phyloP scores from a whole-genome alignment of 2,113 vertebrate species.

The Pleuronectes platessa region DNA sequence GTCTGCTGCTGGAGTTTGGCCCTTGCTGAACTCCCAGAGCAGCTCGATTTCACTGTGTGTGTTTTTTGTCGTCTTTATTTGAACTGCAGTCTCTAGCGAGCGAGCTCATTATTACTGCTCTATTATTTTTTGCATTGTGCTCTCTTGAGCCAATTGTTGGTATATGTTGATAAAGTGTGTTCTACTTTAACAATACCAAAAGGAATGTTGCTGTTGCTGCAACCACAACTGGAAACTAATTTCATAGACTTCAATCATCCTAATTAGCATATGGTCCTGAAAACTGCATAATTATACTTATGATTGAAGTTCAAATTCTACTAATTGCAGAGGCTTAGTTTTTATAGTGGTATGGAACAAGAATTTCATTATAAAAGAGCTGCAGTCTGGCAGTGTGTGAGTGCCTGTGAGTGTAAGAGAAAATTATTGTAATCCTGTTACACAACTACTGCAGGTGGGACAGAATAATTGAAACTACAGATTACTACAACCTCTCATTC shows the following conservation, averaged over 20 bases:
- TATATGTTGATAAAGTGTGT: slow-evolving; percentile 23
- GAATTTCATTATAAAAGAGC: not conserved
- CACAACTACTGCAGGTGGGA: not conserved
- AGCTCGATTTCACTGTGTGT: slow-evolving; percentile 10
- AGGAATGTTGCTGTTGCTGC: not conserved
- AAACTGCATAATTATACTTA: slow-evolving; percentile 32
- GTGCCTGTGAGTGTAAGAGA: too few relatives aligned
- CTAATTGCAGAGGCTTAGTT: slow-evolving; percentile 42
- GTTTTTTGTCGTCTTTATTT: slow-evolving; percentile 24
- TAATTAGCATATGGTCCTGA: slow-evolving; percentile 38
- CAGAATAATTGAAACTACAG: not conserved
- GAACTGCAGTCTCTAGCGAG: slow-evolving; percentile 17
- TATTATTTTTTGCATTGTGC: slow-evolving; percentile 22
- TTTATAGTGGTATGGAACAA: slow-evolving; percentile 12
- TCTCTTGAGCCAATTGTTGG: slow-evolving; percentile 24
- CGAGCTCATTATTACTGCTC: slow-evolving; percentile 40
- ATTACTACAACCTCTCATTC: not conserved
- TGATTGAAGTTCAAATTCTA: slow-evolving; percentile 46
- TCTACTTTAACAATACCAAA: slow-evolving; percentile 28
- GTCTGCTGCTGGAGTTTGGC: slow-evolving; percentile 30
- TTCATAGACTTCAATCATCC: slow-evolving; percentile 47
- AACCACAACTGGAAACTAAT: slow-evolving; percentile 17
- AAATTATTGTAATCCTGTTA: not conserved
- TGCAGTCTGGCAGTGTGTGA: not conserved
- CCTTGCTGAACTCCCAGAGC: slow-evolving; percentile 34